Conservation (phyloP, 2,113 vertebrate species). For the Cinclus mexicanus region DNA sequence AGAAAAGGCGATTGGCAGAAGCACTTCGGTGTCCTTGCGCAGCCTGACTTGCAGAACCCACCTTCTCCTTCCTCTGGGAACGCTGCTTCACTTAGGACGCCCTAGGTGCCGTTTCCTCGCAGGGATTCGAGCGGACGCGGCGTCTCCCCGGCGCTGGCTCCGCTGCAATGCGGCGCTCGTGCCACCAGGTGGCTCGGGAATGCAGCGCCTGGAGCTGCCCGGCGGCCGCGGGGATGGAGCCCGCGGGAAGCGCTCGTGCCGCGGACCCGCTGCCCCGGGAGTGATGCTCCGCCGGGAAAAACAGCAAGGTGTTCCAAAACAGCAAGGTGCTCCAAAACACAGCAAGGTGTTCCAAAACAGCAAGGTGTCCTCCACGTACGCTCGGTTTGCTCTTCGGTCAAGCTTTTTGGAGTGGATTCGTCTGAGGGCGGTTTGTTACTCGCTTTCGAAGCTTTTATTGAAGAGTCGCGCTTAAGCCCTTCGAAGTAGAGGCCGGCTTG, state of each 20-base stretch:
- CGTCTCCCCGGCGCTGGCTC: not conserved
- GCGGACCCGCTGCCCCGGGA: no score
- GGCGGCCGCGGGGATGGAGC: no score
- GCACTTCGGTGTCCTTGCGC: not conserved
- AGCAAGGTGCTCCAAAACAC: no score
- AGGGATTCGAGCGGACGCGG: not conserved
- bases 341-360: not conserved
- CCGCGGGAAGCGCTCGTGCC: no score
- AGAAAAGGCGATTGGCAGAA: not conserved
- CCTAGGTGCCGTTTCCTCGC: not conserved
- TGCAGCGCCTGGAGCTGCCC: not conserved
- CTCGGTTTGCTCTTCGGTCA: not conserved
- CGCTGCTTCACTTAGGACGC: not conserved
- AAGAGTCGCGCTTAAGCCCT: not conserved
- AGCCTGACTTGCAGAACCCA: not conserved
- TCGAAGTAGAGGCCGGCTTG: not conserved
- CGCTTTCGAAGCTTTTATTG: not conserved
- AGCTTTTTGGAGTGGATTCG: rapidly evolving
- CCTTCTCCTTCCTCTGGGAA: not conserved
- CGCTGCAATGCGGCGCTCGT: not conserved
- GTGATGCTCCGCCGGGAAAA: no score
- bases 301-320: not conserved
- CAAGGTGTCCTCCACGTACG: rapidly evolving
- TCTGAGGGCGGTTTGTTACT: not conserved
- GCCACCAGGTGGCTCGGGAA: slow-evolving; percentile 70